A percentile compares a stretch with the other conserved stretches of the same genome.
Conservation (phyloP, 2,888 invertebrate genomes). For the Branchellion lobata region DNA sequence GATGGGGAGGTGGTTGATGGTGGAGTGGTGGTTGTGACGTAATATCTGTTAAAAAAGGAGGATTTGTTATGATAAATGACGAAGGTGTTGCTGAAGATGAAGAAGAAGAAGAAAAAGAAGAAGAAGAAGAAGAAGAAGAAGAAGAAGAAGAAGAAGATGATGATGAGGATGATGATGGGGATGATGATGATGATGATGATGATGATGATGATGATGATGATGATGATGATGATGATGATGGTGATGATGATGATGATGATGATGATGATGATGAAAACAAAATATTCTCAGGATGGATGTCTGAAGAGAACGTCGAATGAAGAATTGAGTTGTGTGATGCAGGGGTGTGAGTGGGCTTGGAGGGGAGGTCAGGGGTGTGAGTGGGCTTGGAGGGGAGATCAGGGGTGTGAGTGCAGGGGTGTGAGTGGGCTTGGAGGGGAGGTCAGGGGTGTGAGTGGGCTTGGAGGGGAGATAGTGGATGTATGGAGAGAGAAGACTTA, state of each 20-base stretch:
- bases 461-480: background rate
- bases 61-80: too few relatives aligned
- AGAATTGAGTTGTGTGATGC: too few relatives aligned
- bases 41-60: too few relatives aligned
- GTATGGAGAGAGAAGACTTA: background rate
- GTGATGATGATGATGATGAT: constrained; percentile 17
- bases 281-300: too few relatives aligned
- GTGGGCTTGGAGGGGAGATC: background rate
- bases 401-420: background rate
- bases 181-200: constrained; percentile 26
- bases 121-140: too few relatives aligned
- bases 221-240: constrained; percentile 18
- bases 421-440: background rate
- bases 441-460: background rate
- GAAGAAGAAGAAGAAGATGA: too few relatives aligned
- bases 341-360: too few relatives aligned
- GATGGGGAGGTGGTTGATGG: too few relatives aligned
- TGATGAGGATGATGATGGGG: constrained; percentile 15
- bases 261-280: constrained; percentile 38
- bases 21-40: too few relatives aligned
- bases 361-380: background rate
- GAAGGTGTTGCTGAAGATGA: too few relatives aligned
- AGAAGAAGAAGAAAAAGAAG: too few relatives aligned
- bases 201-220: constrained; percentile 34
- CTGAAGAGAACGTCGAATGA: too few relatives aligned